Percentiles rank a stretch among this genome's conserved stretches.
Evolutionary conservation across 2,888 invertebrate genomes (phyloP).

Genomic region (Notodonta dromedarius): DNA sequence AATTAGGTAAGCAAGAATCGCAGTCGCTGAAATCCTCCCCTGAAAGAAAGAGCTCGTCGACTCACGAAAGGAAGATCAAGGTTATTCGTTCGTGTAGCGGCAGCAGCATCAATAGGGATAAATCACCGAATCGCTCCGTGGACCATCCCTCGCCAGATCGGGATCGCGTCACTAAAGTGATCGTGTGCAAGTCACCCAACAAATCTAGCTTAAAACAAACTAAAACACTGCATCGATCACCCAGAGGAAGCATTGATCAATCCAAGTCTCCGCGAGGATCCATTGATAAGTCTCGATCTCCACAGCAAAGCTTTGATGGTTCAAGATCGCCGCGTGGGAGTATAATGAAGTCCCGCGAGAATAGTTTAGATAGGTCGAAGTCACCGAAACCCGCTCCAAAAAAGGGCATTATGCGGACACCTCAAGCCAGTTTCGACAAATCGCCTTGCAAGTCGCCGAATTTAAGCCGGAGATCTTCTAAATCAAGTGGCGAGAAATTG

Average conservation of each 20-base stretch:
- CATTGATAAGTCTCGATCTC: conserved; percentile 83
- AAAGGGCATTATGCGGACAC: conserved; percentile 81
- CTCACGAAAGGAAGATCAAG: conserved; percentile 70
- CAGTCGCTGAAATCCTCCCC: conserved; percentile 82
- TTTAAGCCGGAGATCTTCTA: conserved; percentile 73
- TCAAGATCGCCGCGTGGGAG: conserved; percentile 77
- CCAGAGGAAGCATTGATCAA: conserved; percentile 82
- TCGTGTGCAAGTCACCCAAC: conserved; percentile 79
- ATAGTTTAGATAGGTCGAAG: conserved; percentile 70
- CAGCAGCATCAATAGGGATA: conserved; percentile 74
- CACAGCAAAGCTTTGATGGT: conserved; percentile 83
- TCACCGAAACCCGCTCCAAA: conserved; percentile 80
- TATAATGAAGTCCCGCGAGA: conserved; percentile 79
- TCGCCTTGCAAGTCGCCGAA: conserved; percentile 78
- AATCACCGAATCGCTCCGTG: conserved; percentile 67
- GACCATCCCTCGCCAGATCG: conserved; percentile 67
- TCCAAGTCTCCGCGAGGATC: conserved; percentile 82
- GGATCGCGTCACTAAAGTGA: conserved; percentile 78
- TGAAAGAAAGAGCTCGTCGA: conserved; percentile 61
- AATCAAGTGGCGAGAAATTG: conserved; percentile 72
- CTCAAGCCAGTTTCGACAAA: conserved; percentile 78
- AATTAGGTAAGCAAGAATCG: conserved; percentile 91
- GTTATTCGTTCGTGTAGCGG: conserved; percentile 84
- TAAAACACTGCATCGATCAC: conserved; percentile 75
- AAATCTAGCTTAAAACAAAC: conserved; percentile 77